A percentile compares a stretch with the other conserved stretches of the same genome.
These are phyloP conservation scores for Dolichotis patagonum DNA, from an alignment of 2,113 vertebrate genomes.

Conservation along the genomic window DNA sequence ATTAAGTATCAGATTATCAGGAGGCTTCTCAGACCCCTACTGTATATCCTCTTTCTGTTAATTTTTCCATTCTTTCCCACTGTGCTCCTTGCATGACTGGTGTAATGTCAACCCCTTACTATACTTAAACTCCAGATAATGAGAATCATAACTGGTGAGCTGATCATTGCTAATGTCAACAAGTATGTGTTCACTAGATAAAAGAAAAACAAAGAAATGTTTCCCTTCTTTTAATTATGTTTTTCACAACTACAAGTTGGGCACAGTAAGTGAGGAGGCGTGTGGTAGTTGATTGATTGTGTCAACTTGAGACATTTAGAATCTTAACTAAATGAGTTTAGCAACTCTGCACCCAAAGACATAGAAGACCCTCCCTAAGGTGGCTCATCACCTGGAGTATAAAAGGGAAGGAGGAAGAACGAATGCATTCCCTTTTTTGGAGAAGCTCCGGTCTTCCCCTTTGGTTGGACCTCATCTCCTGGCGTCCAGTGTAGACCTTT, in stretches of 20 bases:
- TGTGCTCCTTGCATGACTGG: not conserved
- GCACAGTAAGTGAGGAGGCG: not conserved
- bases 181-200: not conserved
- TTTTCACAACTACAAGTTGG: conserved; percentile 17
- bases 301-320: no score
- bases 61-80: not conserved
- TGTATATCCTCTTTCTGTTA: not conserved
- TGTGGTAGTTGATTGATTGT: no score
- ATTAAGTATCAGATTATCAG: not conserved
- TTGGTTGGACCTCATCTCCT: no score
- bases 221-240: not conserved
- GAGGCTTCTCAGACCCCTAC: not conserved
- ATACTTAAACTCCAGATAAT: not conserved
- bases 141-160: not conserved
- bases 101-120: not conserved
- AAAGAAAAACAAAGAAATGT: not conserved
- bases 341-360: no score
- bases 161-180: not conserved
- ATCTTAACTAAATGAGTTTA: no score
- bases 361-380: no score
- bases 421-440: no score
- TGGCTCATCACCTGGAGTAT: no score
- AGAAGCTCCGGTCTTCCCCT: no score
- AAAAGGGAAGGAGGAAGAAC: no score
- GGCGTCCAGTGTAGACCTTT: no score